These are phyloP conservation scores for Lamprologus speciosus DNA, from an alignment of 2,113 vertebrate genomes.

Conservation along the genomic window DNA sequence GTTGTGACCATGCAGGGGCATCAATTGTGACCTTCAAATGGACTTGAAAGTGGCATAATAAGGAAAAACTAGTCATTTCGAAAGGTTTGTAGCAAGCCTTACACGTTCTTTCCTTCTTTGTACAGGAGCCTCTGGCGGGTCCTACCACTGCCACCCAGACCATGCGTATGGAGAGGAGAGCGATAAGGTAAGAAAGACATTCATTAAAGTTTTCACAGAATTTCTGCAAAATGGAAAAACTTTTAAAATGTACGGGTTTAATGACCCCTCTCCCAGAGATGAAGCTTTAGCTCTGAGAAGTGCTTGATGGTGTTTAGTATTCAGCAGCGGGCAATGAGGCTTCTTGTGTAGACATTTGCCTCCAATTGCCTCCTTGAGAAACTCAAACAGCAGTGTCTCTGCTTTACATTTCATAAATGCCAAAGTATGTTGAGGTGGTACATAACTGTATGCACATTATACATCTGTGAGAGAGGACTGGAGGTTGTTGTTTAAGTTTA, in stretches of 20 bases:
- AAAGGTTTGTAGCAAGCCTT: neutral
- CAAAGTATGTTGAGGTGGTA: neutral
- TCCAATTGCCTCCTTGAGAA: neutral
- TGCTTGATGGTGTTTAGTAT: neutral
- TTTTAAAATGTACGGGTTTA: neutral
- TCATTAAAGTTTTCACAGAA: neutral
- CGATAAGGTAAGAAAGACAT: slow-evolving; percentile 62
- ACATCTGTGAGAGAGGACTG: neutral
- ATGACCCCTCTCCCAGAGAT: neutral
- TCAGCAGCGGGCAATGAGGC: neutral
- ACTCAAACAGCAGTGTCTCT: neutral
- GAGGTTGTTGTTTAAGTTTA: neutral
- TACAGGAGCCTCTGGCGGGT: slow-evolving; percentile 65
- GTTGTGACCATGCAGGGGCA: neutral
- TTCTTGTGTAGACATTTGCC: neutral
- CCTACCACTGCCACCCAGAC: slow-evolving; percentile 69
- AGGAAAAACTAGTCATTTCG: neutral
- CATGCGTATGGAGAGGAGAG: slow-evolving; percentile 64
- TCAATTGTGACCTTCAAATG: neutral
- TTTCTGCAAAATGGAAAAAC: neutral
- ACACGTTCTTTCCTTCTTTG: neutral
- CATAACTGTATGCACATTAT: neutral
- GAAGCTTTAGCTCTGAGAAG: neutral
- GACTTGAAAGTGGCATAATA: neutral
- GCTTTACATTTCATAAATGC: neutral